Conservation (phyloP, 1,140 invertebrate genomes). For the Orius laevigatus region DNA sequence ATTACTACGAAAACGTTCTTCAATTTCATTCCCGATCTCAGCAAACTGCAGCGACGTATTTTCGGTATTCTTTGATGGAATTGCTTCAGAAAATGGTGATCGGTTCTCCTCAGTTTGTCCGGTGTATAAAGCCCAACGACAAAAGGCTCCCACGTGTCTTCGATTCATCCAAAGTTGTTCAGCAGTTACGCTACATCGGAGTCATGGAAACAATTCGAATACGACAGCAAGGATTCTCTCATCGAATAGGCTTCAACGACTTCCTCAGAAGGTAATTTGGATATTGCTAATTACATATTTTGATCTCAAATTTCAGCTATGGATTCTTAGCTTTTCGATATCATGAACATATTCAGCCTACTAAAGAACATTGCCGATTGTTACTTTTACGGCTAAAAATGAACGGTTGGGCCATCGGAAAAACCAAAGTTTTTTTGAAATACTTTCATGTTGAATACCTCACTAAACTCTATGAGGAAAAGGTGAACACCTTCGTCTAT, state of each 20-base stretch:
- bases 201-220: conserved; percentile 69
- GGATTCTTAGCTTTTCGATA: conserved; percentile 60
- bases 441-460: conserved; percentile 74
- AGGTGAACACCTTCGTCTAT: too few relatives aligned
- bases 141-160: conserved; percentile 46
- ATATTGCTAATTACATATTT: conserved; percentile 1
- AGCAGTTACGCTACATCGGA: conserved; percentile 63
- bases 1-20: conserved; percentile 22
- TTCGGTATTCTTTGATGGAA: conserved; percentile 71
- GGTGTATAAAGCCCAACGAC: conserved; percentile 72
- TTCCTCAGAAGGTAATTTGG: conserved; percentile 41
- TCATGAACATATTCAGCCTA: conserved; percentile 49
- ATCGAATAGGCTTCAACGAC: too few relatives aligned
- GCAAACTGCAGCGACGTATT: conserved; percentile 71
- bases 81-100: conserved; percentile 70
- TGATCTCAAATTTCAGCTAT: conserved; percentile 37
- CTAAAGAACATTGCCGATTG: conserved; percentile 51
- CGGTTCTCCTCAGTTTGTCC: conserved; percentile 62
- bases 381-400: conserved; percentile 55
- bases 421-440: conserved; percentile 73
- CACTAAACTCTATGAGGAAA: conserved; percentile 50
- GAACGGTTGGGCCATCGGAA: conserved; percentile 70
- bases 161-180: conserved; percentile 51
- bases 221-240: conserved; percentile 66
- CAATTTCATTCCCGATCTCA: conserved; percentile 68